Percentiles rank a stretch among this genome's conserved stretches.
phyloP scores from a whole-genome alignment of 2,888 invertebrate species.

The Caenorhabditis sp. region DNA sequence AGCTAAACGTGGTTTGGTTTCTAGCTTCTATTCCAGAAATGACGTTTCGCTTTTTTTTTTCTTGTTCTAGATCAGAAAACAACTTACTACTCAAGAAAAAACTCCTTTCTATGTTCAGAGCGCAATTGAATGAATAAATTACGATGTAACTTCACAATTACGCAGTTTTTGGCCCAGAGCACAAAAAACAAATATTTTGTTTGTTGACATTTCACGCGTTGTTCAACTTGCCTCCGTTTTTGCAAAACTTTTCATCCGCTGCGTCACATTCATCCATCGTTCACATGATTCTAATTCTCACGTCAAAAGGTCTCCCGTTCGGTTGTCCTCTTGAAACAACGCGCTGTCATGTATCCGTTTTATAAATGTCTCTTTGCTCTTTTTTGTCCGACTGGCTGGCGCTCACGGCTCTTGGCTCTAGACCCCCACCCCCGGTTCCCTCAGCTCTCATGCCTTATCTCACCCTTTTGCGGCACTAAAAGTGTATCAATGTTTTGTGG shows the following conservation, averaged over 20 bases:
- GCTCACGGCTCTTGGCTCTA: not conserved
- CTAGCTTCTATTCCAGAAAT: not conserved
- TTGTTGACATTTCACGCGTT: slow-evolving; percentile 51
- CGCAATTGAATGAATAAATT: slow-evolving; percentile 52
- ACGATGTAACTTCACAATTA: slow-evolving; percentile 37
- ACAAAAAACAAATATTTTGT: slow-evolving; percentile 58
- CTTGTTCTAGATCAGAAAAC: slow-evolving; percentile 14
- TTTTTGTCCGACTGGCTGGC: slow-evolving; percentile 2
- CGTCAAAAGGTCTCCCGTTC: slow-evolving; percentile 28
- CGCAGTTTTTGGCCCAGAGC: slow-evolving; percentile 34
- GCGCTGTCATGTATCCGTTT: slow-evolving; percentile 49
- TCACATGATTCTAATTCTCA: slow-evolving; percentile 4
- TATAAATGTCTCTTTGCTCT: slow-evolving; percentile 49
- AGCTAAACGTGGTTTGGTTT: slow-evolving; percentile 5
- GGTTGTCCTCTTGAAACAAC: slow-evolving; percentile 14
- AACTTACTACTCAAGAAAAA: too few relatives aligned
- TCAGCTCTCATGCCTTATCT: slow-evolving; percentile 35
- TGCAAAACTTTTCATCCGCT: slow-evolving; percentile 1
- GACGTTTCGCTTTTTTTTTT: not conserved
- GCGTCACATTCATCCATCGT: slow-evolving; percentile 16
- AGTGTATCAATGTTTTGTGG: slow-evolving; percentile 58
- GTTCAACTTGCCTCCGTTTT: not conserved
- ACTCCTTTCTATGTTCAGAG: slow-evolving; percentile 23
- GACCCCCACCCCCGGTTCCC: slow-evolving; percentile 12
- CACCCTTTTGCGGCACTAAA: slow-evolving; percentile 42